Conservation (phyloP, 2,888 invertebrate species). For the Incurvaria masculella region DNA sequence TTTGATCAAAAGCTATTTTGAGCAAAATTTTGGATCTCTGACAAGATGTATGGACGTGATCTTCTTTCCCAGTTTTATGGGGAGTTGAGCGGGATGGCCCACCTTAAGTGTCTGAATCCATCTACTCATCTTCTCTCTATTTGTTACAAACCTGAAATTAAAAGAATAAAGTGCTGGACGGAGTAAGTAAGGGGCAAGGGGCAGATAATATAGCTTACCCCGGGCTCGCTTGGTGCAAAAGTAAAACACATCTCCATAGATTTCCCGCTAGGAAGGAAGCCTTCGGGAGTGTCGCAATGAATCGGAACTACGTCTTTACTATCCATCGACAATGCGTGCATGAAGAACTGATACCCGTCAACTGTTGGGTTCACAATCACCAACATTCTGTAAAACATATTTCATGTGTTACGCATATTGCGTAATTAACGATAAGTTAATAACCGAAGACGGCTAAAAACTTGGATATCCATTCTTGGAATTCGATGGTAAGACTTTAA, state of each 20-base stretch:
- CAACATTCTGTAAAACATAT: slow-evolving; percentile 47
- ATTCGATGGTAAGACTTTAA: too few relatives aligned
- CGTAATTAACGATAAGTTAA: too few relatives aligned
- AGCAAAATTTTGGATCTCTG: too few relatives aligned
- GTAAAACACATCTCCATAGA: slow-evolving; percentile 60
- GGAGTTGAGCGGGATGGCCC: too few relatives aligned
- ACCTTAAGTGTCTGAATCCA: too few relatives aligned
- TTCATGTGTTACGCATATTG: too few relatives aligned
- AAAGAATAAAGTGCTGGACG: not conserved
- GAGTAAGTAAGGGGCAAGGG: not conserved
- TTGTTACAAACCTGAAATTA: not conserved
- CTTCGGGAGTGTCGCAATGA: slow-evolving; percentile 57
- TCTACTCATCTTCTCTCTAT: not conserved
- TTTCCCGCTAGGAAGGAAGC: slow-evolving; percentile 58
- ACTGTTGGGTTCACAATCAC: slow-evolving; percentile 65
- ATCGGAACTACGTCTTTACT: slow-evolving; percentile 50
- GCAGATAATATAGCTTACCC: slow-evolving; percentile 34
- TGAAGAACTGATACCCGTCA: slow-evolving; percentile 57
- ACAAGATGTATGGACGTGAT: too few relatives aligned
- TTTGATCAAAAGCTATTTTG: not conserved
- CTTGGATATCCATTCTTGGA: too few relatives aligned
- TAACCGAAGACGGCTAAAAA: too few relatives aligned
- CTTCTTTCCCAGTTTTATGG: too few relatives aligned
- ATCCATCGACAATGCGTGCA: slow-evolving; percentile 47
- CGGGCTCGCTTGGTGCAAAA: slow-evolving; percentile 60